phyloP scores from a whole-genome alignment of 2,888 invertebrate species.

The Notodromas monacha region DNA sequence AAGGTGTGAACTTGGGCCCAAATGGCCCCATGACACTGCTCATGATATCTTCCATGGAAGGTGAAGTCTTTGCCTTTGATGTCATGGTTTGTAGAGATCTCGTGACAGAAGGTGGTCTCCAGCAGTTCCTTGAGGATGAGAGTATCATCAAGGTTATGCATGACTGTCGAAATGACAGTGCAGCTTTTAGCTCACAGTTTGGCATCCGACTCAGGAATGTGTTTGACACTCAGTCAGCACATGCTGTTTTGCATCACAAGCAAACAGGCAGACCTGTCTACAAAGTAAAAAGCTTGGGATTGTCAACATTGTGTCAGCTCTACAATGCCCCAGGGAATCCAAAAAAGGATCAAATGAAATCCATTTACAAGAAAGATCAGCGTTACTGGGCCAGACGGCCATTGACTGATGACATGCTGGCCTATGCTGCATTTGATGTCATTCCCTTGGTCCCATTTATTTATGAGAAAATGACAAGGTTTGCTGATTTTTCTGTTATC shows the following conservation, averaged over 20 bases:
- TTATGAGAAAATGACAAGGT: slow-evolving; percentile 34
- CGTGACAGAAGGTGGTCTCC: slow-evolving; percentile 39
- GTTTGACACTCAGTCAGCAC: slow-evolving; percentile 71
- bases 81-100: slow-evolving; percentile 48
- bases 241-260: slow-evolving; percentile 62
- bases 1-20: slow-evolving; percentile 62
- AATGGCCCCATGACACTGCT: slow-evolving; percentile 60
- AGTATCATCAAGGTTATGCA: slow-evolving; percentile 55
- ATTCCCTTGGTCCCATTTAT: slow-evolving; percentile 49
- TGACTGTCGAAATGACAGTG: slow-evolving; percentile 66
- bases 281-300: slow-evolving; percentile 67
- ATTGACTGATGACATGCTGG: slow-evolving; percentile 56
- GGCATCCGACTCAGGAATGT: slow-evolving; percentile 47
- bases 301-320: slow-evolving; percentile 61
- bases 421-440: slow-evolving; percentile 64
- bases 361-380: slow-evolving; percentile 13
- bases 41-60: slow-evolving; percentile 32
- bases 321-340: slow-evolving; percentile 63
- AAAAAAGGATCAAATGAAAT: slow-evolving; percentile 38
- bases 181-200: slow-evolving; percentile 52
- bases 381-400: slow-evolving; percentile 57
- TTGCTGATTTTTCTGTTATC: too few relatives aligned
- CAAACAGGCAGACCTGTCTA: slow-evolving; percentile 63
- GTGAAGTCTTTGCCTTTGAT: slow-evolving; percentile 58
- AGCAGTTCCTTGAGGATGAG: slow-evolving; percentile 40